Evolutionary conservation across 2,888 invertebrate species (phyloP).

Genomic region (Maniola hyperantus): DNA sequence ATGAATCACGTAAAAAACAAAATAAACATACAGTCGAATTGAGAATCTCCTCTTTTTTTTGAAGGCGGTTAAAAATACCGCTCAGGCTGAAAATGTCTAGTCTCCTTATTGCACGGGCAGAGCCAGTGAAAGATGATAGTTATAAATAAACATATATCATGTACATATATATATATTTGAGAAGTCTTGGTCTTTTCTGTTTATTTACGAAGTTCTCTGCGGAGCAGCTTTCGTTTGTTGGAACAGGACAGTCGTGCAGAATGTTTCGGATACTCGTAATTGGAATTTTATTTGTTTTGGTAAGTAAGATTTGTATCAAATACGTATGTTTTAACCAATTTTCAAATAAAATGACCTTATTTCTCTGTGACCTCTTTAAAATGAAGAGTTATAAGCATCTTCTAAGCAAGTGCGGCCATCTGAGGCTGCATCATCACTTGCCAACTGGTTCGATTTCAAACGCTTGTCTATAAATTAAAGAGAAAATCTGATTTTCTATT

Average conservation of each 20-base stretch:
- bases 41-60: too few species aligned
- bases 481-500: too few species aligned
- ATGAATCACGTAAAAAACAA: too few species aligned
- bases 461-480: too few species aligned
- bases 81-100: too few species aligned
- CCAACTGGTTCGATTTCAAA: too few species aligned
- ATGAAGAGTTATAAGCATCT: too few species aligned
- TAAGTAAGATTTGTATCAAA: conserved; percentile 37
- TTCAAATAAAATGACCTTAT: neutral
- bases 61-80: too few species aligned
- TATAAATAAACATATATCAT: conserved; percentile 3
- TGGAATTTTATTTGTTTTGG: conserved; percentile 44
- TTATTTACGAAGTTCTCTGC: conserved; percentile 40
- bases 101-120: neutral
- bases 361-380: neutral
- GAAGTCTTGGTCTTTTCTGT: conserved; percentile 40
- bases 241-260: conserved; percentile 42
- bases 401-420: too few species aligned
- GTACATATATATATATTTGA: conserved; percentile 38
- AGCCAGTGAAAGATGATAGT: neutral
- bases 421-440: too few species aligned
- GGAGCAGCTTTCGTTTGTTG: conserved; percentile 36
- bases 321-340: neutral
- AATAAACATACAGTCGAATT: too few species aligned
- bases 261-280: conserved; percentile 42